Evolutionary conservation across 1,140 invertebrate species (phyloP).

Genomic region (Drosophila hydei): DNA sequence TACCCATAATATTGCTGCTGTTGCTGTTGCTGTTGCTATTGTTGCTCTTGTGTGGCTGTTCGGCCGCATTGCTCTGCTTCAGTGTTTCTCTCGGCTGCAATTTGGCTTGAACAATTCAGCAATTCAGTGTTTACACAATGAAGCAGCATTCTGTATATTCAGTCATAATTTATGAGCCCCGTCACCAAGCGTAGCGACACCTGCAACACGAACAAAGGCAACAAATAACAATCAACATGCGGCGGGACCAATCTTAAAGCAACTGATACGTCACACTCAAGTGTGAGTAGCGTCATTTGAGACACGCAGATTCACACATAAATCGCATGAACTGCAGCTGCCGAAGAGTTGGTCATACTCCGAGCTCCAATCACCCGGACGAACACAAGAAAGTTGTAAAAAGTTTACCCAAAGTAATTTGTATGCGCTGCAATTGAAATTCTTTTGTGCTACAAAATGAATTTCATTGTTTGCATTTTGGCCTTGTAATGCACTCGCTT

Average conservation of each 20-base stretch:
- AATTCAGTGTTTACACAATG: conserved; percentile 38
- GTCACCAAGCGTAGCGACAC: conserved; percentile 8
- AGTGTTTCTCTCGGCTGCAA: neutral
- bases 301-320: neutral
- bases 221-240: conserved; percentile 39
- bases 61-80: neutral
- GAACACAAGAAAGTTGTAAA: conserved; percentile 52
- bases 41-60: neutral
- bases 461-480: conserved; percentile 71
- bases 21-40: neutral
- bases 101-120: conserved; percentile 1
- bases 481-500: conserved; percentile 9
- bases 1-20: conserved; percentile 2
- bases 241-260: conserved; percentile 19
- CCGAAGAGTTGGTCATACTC: neutral
- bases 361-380: conserved; percentile 34
- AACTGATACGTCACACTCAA: neutral
- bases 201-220: conserved; percentile 13
- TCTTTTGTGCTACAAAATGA: conserved; percentile 70
- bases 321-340: neutral
- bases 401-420: conserved; percentile 77
- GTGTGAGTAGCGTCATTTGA: conserved; percentile 1
- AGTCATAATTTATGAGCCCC: conserved; percentile 42
- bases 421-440: conserved; percentile 76
- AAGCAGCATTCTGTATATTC: conserved; percentile 4